Conservation (phyloP, 2,888 invertebrate genomes). For the Chouioia cunea region DNA sequence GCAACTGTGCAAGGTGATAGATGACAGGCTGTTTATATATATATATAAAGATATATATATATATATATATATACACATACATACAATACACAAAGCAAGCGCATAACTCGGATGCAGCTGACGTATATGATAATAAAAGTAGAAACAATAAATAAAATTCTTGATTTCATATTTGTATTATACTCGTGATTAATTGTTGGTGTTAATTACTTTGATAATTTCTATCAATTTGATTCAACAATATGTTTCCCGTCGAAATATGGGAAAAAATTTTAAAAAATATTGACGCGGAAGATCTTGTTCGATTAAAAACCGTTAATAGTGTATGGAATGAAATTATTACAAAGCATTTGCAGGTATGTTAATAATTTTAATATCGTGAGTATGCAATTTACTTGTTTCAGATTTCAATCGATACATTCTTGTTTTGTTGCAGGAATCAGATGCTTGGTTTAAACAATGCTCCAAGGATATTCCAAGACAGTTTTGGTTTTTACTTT, state of each 20-base stretch:
- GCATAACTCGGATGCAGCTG: too few species aligned
- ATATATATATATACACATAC: too few species aligned
- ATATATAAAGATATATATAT: too few species aligned
- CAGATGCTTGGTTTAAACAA: slow-evolving; percentile 54
- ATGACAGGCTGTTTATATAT: too few species aligned
- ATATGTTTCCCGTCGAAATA: slow-evolving; percentile 58
- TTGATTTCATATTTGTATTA: too few species aligned
- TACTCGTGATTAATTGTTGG: too few species aligned
- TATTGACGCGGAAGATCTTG: slow-evolving; percentile 51
- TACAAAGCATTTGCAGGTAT: slow-evolving; percentile 52
- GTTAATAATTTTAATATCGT: slow-evolving; percentile 13
- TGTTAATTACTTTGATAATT: too few species aligned
- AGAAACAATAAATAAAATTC: too few species aligned
- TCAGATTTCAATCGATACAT: not conserved
- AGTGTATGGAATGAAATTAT: slow-evolving; percentile 53
- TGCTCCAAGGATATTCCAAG: slow-evolving; percentile 55
- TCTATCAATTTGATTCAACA: slow-evolving; percentile 30
- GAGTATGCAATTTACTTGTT: slow-evolving; percentile 12
- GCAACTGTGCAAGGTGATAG: too few species aligned
- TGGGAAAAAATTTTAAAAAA: slow-evolving; percentile 57
- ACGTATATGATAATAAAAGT: too few species aligned
- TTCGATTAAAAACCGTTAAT: slow-evolving; percentile 51
- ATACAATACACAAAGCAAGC: too few species aligned
- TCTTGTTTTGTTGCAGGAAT: slow-evolving; percentile 47
- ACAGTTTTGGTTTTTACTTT: slow-evolving; percentile 50